A percentile compares a stretch with the other conserved stretches of the same genome.
Conservation (phyloP, 2,888 invertebrate genomes). For the Campoplex capitator region DNA sequence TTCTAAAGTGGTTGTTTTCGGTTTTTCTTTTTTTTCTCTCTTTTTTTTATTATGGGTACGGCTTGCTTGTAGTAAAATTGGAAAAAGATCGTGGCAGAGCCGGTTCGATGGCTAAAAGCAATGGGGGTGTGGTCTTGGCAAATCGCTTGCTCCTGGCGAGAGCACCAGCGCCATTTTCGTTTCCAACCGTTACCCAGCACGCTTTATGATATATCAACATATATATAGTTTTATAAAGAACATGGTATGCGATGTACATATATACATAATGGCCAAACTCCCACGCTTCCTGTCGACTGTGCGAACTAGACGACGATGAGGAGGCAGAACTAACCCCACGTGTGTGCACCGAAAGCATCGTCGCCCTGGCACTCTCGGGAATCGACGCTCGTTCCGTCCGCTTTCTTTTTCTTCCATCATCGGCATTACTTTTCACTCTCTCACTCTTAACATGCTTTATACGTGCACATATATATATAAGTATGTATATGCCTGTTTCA, state of each 20-base stretch:
- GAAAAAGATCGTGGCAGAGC: conserved; percentile 54
- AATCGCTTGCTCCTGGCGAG: conserved; percentile 62
- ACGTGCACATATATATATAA: neutral
- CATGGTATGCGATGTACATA: conserved; percentile 40
- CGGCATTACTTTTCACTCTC: conserved; percentile 34
- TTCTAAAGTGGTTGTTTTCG: neutral
- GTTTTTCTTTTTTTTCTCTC: neutral
- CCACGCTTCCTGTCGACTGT: conserved; percentile 74
- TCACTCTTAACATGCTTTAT: neutral
- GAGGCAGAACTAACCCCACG: conserved; percentile 60
- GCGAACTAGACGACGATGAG: conserved; percentile 63
- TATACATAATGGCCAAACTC: conserved; percentile 70
- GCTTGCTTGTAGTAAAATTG: conserved; percentile 46
- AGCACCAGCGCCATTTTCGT: conserved; percentile 65
- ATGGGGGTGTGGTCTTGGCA: conserved; percentile 66
- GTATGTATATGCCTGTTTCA: conserved; percentile 31
- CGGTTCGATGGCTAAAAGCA: conserved; percentile 61
- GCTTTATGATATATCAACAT: conserved; percentile 60
- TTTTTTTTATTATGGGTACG: conserved; percentile 26
- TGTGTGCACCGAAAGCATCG: conserved; percentile 64
- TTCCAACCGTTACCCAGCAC: conserved; percentile 64
- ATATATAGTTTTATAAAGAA: conserved; percentile 23
- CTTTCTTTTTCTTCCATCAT: conserved; percentile 44
- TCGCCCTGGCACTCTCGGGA: conserved; percentile 64
- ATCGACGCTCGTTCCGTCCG: conserved; percentile 55